Base-by-base conservation (phyloP, 2,888 invertebrate genomes). In the Eupithecia inturbata region DNA sequence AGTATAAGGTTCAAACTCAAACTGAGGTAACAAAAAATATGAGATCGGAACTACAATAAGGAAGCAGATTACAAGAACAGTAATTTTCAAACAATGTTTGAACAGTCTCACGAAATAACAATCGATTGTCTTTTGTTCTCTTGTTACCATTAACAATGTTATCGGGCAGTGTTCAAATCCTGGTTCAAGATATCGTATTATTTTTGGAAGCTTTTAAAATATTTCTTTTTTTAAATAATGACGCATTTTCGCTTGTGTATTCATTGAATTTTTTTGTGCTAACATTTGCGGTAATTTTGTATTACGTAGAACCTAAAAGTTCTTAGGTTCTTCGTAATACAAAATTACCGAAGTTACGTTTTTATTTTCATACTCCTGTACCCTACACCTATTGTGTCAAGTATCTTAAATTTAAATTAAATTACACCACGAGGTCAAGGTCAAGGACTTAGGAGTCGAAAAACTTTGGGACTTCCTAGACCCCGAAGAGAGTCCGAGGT, bases 81-180 rank as follows among this genome's bases (percentile, higher is more conserved):
- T 77, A 77, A 75, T 71, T 57, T 71, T 76, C 71, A 72, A 77
- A 79, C 79, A 79, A 79, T 78, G 77, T 68, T 71, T 31, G 73
- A 75, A 75, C 57, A 73, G 69, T 82, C 92, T 83, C 91, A 92
- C 87, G 88, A 88, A 88, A 87, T 87, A 84, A 88, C 86, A 82
- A 83, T 83, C 89, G 81, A 89, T 91, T 88, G 91, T 88, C 83
- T 83, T 82, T 31, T 85, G 88, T 87, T 57, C 57, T 87, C 85
- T 85, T 89, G 83, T 63, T 19, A 68, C 63, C 68, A 70, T 84
- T 80, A 81, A 78, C 83, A 82, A 81, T 80, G 77, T 81, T 82
- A 83, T 82, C 81, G 82, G 79, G 67, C 74, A 73, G 70, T 71
- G 70, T 75, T 68, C 74, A 39, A 66, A 66, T 39, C 66, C 26